These are phyloP conservation scores for Agonopterix alstromeriana DNA, from an alignment of 2,888 invertebrate genomes.

Conservation along the genomic window DNA sequence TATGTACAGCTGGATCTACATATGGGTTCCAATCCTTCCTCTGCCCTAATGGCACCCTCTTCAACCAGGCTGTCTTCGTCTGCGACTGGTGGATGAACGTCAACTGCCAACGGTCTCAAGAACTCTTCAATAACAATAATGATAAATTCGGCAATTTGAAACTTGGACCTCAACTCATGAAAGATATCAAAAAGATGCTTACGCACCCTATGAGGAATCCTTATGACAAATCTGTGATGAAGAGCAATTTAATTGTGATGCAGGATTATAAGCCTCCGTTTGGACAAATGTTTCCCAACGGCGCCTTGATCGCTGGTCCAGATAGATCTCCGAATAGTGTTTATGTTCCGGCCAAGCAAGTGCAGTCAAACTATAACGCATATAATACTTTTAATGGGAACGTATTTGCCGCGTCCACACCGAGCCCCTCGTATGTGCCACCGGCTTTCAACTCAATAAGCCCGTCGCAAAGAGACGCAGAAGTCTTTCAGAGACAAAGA, in stretches of 20 bases:
- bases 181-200: conserved; percentile 76
- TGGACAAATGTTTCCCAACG: conserved; percentile 56
- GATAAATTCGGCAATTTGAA: conserved; percentile 63
- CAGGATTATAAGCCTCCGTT: conserved; percentile 64
- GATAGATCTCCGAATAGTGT: conserved; percentile 45
- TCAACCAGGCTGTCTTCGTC: conserved; percentile 80
- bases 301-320: conserved; percentile 39
- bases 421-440: conserved; percentile 49
- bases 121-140: conserved; percentile 53
- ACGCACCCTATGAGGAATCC: conserved; percentile 68
- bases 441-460: conserved; percentile 29
- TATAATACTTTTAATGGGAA: conserved; percentile 35
- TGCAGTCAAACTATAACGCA: conserved; percentile 31
- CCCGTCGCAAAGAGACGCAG: conserved; percentile 25
- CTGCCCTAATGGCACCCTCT: conserved; percentile 81
- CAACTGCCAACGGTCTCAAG: conserved; percentile 68
- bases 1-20: conserved; percentile 77
- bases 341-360: conserved; percentile 47
- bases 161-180: conserved; percentile 73
- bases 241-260: conserved; percentile 52
- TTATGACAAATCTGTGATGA: conserved; percentile 45
- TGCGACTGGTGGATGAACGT: conserved; percentile 85
- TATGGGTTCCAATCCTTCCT: conserved; percentile 78
- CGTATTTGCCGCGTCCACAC: conserved; percentile 47
- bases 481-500: conserved; percentile 43